These are phyloP conservation scores for Corydoras maculifer DNA, from an alignment of 2,113 vertebrate species.

Conservation along the genomic window DNA sequence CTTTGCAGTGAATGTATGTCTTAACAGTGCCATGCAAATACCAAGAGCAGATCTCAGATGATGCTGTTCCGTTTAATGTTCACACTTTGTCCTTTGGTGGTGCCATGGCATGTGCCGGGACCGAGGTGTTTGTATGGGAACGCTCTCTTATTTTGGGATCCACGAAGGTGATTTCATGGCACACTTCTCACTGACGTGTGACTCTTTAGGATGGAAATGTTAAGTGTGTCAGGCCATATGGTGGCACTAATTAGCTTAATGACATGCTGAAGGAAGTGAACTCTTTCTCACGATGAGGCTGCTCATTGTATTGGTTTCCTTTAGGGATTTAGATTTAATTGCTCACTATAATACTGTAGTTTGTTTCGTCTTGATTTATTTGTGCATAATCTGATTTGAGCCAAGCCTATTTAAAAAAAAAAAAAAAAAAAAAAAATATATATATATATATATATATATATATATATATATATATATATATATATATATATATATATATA, in stretches of 20 bases:
- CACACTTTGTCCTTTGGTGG: conserved; percentile 4
- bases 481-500: no score
- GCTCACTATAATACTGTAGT: no score
- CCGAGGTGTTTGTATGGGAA: conserved; percentile 18
- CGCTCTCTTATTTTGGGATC: not conserved
- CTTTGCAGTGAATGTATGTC: no score
- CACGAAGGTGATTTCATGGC: not conserved
- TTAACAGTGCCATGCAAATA: not conserved
- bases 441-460: no score
- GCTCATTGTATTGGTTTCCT: not conserved
- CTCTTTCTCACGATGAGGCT: conserved; percentile 8
- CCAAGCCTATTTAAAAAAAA: no score
- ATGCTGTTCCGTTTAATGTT: not conserved
- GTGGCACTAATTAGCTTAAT: not conserved
- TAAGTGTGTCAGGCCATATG: conserved; percentile 32
- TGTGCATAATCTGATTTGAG: no score
- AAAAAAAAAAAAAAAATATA: no score
- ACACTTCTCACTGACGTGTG: not conserved
- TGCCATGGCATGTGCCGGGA: conserved; percentile 12
- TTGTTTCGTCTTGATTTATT: no score
- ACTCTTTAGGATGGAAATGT: conserved; percentile 9
- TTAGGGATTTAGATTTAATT: no score
- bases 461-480: no score
- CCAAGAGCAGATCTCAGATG: not conserved
- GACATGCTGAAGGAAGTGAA: not conserved